Conservation (phyloP, 2,797 vertebrate genomes). For the Mallotus villosus region DNA sequence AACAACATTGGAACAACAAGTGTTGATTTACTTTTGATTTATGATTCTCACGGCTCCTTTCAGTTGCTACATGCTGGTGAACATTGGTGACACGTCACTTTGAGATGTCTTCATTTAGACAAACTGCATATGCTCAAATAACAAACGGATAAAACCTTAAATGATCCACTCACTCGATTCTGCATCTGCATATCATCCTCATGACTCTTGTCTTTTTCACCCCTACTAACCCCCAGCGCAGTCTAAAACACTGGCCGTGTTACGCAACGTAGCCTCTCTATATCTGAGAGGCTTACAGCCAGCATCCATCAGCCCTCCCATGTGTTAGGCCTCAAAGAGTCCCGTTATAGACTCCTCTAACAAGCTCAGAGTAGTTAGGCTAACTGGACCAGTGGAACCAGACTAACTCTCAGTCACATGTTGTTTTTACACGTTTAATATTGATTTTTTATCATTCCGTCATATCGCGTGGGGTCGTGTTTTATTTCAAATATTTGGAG, state of each 20-base stretch:
- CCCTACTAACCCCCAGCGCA: not conserved
- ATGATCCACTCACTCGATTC: too few species aligned
- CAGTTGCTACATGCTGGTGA: too few species aligned
- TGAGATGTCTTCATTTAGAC: too few species aligned
- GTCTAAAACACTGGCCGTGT: slow-evolving; percentile 33
- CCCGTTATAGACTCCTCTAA: slow-evolving; percentile 46
- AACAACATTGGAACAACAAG: too few species aligned
- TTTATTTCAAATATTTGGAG: not conserved
- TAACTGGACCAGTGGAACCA: not conserved
- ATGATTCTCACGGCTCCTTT: not conserved
- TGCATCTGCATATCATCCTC: not conserved
- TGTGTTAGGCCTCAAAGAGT: slow-evolving; percentile 22
- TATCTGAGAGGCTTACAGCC: not conserved
- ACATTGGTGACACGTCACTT: too few species aligned
- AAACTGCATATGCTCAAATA: too few species aligned
- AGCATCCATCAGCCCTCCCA: slow-evolving; percentile 32
- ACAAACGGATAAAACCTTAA: too few species aligned
- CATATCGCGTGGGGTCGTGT: not conserved
- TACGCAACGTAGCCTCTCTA: slow-evolving; percentile 5
- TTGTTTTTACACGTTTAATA: slow-evolving; percentile 10
- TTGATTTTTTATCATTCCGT: not conserved
- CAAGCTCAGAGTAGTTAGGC: slow-evolving; percentile 28
- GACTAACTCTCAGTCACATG: slow-evolving; percentile 18
- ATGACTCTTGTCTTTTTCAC: not conserved
- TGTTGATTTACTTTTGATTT: not conserved